A percentile compares a stretch with the other conserved stretches of the same genome.
phyloP scores from a whole-genome alignment of 2,113 vertebrate genomes.

The Ardeotis arabs region DNA sequence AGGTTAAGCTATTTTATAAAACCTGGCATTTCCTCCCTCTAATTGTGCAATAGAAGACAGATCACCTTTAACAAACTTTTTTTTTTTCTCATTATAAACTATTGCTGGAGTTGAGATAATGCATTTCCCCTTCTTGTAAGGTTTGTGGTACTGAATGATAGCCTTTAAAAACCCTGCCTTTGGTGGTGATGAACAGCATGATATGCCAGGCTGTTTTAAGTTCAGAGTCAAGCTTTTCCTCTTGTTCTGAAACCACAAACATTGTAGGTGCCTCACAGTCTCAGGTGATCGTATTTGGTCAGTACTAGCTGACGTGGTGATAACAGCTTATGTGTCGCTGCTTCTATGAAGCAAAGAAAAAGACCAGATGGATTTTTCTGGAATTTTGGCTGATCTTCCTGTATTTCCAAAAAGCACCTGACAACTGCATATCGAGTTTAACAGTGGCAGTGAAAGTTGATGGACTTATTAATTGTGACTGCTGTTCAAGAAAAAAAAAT shows the following conservation, averaged over 20 bases:
- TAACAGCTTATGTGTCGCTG: background rate
- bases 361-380: background rate
- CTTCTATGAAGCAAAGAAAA: background rate
- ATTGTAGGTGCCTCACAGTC: background rate
- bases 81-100: background rate
- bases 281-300: background rate
- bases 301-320: accelerated
- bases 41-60: background rate
- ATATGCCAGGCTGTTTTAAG: background rate
- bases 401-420: background rate
- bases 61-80: background rate
- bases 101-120: background rate
- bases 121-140: background rate
- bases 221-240: background rate
- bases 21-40: background rate
- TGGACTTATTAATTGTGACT: background rate
- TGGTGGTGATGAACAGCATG: background rate
- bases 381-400: background rate
- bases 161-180: background rate
- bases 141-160: background rate
- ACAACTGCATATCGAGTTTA: background rate
- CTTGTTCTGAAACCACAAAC: background rate
- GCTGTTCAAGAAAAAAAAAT: background rate
- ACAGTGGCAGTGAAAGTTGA: background rate
- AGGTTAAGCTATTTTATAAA: background rate